Base-by-base conservation (phyloP, 2,797 vertebrate genomes). In the Aulostomus chinensis region DNA sequence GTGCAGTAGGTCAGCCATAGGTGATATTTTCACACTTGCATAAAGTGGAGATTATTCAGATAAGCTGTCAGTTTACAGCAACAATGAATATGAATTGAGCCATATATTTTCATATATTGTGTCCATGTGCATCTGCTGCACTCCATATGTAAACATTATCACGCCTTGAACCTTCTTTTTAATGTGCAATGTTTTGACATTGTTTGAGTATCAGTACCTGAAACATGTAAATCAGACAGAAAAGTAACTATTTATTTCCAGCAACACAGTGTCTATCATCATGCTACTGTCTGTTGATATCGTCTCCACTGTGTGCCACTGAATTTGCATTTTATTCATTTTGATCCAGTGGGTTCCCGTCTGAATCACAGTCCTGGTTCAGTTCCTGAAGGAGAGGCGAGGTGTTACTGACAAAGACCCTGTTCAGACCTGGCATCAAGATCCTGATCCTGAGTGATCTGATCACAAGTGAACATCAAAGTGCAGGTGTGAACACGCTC, bases 1-100 rank as follows among this genome's bases (percentile, higher is more conserved):
- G 68, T 60, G 58, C 40, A 55, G 4, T 30, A 63, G 76, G 77
- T 84, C 81, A 79, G 29, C 47, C 39, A 67, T 57, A 60, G 78
- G 64, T 68, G 56, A 59, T 66, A 68, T 75, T 71, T 80, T 83
- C 76, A 61, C 70, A 68, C 64, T 63, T 74, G 64, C 63, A 76
- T 76, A 61, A 83, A 86, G 61, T 68, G 58, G 50, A 78, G 58
- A 82, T 84, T 86, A 87, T 82, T 87, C 69, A 78, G 55, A 81
- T 72, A 72, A 68, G 56, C 65, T 81, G 80, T 81, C 78, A 78
- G 31, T 76, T 76, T 37, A 58, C 45, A 49, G 59, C 59, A 57
- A 62, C 75, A 57, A 73, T 83, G 73, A 81, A 80, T 76, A 81
- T 78, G 56, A 84, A 83, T 69, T 46, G 64, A 73, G 57, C 28